These are phyloP conservation scores for Microtus pennsylvanicus DNA, from an alignment of 2,113 vertebrate species.

Conservation along the genomic window DNA sequence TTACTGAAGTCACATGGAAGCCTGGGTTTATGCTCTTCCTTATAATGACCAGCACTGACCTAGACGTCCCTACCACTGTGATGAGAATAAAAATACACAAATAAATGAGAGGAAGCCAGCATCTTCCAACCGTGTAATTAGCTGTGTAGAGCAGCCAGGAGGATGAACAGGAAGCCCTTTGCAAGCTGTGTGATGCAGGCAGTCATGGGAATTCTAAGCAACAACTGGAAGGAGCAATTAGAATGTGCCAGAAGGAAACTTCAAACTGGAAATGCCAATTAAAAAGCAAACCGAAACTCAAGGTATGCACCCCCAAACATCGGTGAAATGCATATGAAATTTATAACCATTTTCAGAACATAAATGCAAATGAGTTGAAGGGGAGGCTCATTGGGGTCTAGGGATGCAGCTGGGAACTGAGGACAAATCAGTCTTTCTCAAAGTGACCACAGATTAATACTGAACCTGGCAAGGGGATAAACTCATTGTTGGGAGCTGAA, in stretches of 20 bases:
- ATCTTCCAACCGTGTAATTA: background rate
- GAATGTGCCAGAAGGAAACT: background rate
- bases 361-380: background rate
- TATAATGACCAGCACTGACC: background rate
- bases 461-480: accelerated
- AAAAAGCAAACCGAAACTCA: background rate
- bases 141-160: background rate
- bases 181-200: background rate
- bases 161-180: background rate
- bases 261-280: background rate
- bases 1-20: accelerated
- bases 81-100: background rate
- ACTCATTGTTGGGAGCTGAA: too few relatives aligned
- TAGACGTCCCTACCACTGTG: background rate
- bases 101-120: background rate
- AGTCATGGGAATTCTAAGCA: background rate
- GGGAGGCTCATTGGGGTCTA: accelerated
- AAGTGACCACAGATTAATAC: background rate
- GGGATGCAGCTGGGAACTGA: background rate
- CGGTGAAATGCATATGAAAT: background rate
- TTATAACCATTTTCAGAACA: background rate
- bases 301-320: background rate
- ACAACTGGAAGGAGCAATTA: background rate
- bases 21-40: background rate
- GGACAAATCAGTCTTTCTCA: background rate